Evolutionary conservation across 2,113 vertebrate genomes (phyloP).

Genomic region (Hydrochoerus hydrochaeris): DNA sequence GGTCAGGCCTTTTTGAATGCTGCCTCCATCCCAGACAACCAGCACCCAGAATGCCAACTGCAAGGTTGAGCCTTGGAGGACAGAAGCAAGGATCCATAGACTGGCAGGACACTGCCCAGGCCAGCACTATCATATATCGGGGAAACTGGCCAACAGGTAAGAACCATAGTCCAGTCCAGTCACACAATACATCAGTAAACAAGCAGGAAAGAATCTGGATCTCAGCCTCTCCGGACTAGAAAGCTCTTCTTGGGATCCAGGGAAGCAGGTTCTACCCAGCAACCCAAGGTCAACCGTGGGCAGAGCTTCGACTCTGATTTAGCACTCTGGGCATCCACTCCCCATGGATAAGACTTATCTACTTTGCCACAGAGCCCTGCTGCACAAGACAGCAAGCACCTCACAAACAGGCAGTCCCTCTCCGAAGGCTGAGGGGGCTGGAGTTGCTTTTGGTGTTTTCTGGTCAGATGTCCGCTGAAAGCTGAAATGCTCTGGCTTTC

Average conservation of each 20-base stretch:
- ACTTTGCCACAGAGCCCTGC: not conserved
- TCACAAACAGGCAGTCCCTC: not conserved
- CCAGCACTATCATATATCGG: not conserved
- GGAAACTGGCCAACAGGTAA: not conserved
- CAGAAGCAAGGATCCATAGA: not conserved
- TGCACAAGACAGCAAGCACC: not conserved
- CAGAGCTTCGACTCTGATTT: not conserved
- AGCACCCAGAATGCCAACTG: not conserved
- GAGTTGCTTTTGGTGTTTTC: not conserved
- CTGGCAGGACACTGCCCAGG: not conserved
- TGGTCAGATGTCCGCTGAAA: not conserved
- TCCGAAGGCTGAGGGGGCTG: not conserved
- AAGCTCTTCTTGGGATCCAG: not conserved
- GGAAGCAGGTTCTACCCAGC: not conserved
- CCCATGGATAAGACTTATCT: not conserved
- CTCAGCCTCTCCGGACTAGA: not conserved
- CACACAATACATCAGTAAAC: not conserved
- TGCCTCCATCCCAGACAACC: not conserved
- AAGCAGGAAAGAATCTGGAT: not conserved
- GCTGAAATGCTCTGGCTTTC: not conserved
- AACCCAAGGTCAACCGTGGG: not conserved
- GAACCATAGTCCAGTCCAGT: not conserved
- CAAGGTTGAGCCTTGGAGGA: not conserved
- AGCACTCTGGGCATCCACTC: not conserved
- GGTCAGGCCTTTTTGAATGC: not conserved